Evolutionary conservation across 2,113 vertebrate genomes (phyloP).

Genomic region (Cyrtonyx montezumae): DNA sequence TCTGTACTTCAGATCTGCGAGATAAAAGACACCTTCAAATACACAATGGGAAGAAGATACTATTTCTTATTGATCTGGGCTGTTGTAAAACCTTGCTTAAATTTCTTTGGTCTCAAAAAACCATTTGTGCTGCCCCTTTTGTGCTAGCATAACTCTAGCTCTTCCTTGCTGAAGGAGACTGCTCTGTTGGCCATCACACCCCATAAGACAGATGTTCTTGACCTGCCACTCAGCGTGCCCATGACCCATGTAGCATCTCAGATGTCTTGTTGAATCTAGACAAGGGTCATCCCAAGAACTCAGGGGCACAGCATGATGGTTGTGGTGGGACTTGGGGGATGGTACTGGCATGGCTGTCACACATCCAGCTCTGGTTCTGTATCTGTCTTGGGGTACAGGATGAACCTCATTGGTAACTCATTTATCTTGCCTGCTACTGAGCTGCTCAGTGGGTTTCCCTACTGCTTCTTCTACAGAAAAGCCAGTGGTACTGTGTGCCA

Average conservation of each 20-base stretch:
- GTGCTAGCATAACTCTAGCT: fast-evolving
- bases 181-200: background rate
- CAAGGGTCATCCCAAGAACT: background rate
- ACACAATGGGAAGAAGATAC: background rate
- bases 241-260: background rate
- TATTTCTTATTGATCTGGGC: background rate
- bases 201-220: fast-evolving
- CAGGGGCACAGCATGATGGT: fast-evolving
- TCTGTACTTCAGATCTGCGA: background rate
- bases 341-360: background rate
- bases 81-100: background rate
- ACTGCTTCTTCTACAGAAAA: background rate
- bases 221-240: background rate
- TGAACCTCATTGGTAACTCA: background rate
- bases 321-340: fast-evolving
- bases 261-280: background rate
- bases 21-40: background rate
- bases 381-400: background rate
- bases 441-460: background rate
- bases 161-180: background rate
- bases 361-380: background rate
- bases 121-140: background rate
- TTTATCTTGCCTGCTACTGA: background rate
- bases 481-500: fast-evolving
- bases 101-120: background rate